A percentile compares a stretch with the other conserved stretches of the same genome.
phyloP scores from a whole-genome alignment of 2,797 vertebrate genomes.

The Trematomus bernacchii region DNA sequence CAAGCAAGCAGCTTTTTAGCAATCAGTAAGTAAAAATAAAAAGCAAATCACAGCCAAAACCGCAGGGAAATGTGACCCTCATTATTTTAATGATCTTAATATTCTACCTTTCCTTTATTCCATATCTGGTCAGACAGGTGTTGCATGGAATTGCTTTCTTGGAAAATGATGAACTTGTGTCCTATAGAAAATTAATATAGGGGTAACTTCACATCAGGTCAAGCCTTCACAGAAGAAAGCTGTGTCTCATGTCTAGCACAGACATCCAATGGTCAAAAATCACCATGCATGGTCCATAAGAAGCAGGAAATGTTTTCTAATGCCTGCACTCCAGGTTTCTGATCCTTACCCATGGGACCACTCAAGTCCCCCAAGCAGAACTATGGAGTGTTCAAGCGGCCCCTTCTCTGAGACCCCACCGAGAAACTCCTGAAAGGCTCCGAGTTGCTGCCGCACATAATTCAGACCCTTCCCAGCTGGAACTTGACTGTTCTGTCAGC shows the following conservation, averaged over 20 bases:
- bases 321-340: neutral
- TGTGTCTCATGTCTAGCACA: neutral
- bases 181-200: neutral
- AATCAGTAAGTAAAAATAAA: neutral
- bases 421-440: neutral
- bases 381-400: neutral
- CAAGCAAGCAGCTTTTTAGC: too few relatives aligned
- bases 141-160: neutral
- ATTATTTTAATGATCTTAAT: neutral
- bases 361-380: neutral
- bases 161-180: neutral
- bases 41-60: neutral
- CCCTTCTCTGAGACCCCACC: neutral
- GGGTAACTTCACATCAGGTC: neutral
- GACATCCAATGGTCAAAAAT: neutral
- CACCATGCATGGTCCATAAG: neutral
- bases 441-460: neutral
- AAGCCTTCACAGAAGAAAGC: neutral
- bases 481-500: conserved; percentile 28
- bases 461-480: neutral
- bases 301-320: neutral
- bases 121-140: neutral
- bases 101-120: neutral
- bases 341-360: neutral
- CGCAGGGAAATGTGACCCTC: neutral